These are phyloP conservation scores for Champsocephalus gunnari DNA, from an alignment of 2,797 vertebrate genomes.

Conservation along the genomic window DNA sequence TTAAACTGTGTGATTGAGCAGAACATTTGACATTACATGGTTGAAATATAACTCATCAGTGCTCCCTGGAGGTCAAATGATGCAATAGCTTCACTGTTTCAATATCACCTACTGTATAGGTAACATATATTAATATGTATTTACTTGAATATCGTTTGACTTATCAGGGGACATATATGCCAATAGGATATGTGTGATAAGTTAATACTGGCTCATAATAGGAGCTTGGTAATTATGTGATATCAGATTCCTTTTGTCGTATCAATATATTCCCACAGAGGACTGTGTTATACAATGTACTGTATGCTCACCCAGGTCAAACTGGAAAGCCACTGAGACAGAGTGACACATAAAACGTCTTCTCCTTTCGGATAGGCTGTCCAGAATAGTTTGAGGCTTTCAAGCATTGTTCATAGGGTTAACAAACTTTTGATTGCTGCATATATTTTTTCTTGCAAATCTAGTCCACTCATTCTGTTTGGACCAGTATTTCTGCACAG, in stretches of 20 bases:
- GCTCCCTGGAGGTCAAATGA: no score
- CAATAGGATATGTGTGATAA: not conserved
- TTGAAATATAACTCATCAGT: not conserved
- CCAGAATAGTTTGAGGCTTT: no score
- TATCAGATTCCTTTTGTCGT: not conserved
- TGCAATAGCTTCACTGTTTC: not conserved
- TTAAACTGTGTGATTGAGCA: not conserved
- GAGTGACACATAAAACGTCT: not conserved
- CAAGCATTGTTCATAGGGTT: no score
- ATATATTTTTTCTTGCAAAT: no score
- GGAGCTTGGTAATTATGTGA: not conserved
- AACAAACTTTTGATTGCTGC: no score
- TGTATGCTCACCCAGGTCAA: conserved; percentile 4
- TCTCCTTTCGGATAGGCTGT: not conserved
- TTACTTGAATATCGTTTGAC: not conserved
- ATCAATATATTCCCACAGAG: not conserved
- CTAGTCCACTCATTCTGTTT: no score
- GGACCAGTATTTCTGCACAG: no score
- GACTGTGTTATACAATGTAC: not conserved
- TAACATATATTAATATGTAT: conserved; percentile 4
- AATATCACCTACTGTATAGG: not conserved
- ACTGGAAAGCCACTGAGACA: not conserved
- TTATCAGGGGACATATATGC: not conserved
- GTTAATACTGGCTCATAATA: not conserved
- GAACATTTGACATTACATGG: not conserved